These are phyloP conservation scores for Ploceus nigricollis DNA, from an alignment of 2,113 vertebrate genomes.

Conservation along the genomic window DNA sequence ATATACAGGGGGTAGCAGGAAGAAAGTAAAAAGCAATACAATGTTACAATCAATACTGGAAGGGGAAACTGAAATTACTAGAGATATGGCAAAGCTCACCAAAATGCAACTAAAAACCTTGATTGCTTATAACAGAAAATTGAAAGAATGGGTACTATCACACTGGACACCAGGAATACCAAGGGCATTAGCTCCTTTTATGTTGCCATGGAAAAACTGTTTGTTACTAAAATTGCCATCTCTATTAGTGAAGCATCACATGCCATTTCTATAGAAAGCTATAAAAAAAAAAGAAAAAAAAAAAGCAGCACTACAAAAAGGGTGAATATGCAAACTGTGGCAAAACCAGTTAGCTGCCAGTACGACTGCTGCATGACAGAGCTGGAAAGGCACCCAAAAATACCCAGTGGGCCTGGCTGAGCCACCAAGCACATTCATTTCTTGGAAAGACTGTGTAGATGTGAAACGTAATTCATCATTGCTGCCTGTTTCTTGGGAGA, in stretches of 20 bases:
- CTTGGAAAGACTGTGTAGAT: neutral
- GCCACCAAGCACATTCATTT: neutral
- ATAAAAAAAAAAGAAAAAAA: neutral
- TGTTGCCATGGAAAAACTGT: neutral
- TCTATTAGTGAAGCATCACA: neutral
- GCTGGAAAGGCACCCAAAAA: neutral
- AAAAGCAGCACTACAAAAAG: neutral
- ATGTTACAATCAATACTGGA: neutral
- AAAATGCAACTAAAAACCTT: neutral
- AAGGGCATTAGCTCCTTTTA: neutral
- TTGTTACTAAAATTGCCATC: neutral
- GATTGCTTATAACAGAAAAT: neutral
- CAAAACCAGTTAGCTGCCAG: neutral
- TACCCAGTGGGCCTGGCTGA: neutral
- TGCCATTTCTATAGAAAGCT: neutral
- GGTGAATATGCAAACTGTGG: neutral
- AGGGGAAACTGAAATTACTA: neutral
- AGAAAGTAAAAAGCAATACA: neutral
- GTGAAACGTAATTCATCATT: neutral
- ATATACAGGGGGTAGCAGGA: neutral
- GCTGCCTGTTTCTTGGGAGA: neutral
- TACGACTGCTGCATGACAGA: neutral
- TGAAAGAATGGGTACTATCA: neutral
- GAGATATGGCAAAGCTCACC: neutral
- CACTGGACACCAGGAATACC: neutral